Conservation (phyloP, 2,797 vertebrate species). For the Euphonia xanthogaster region DNA sequence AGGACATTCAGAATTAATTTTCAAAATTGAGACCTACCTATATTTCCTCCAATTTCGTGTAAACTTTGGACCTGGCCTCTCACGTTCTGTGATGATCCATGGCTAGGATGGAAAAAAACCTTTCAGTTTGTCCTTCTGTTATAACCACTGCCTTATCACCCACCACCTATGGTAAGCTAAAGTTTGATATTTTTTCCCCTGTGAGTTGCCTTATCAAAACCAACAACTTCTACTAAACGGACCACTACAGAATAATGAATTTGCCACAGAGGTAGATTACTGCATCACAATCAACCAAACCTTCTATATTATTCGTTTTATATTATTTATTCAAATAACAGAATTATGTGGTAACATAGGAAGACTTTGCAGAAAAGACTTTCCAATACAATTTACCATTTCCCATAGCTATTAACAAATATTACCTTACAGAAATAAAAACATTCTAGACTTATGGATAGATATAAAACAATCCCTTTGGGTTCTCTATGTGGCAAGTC, state of each 20-base stretch:
- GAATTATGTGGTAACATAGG: neutral
- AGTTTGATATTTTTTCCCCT: neutral
- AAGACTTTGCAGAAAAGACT: neutral
- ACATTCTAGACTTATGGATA: neutral
- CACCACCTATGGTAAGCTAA: neutral
- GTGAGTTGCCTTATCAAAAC: neutral
- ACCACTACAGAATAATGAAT: neutral
- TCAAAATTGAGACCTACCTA: constrained; percentile 79
- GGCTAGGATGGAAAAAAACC: constrained; percentile 52
- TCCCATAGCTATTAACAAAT: neutral
- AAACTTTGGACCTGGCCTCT: constrained; percentile 82
- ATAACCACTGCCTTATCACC: neutral
- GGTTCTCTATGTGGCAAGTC: neutral
- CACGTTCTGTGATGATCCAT: constrained; percentile 60
- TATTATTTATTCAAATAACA: neutral
- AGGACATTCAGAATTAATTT: neutral
- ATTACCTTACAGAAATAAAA: neutral
- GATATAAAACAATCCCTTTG: neutral
- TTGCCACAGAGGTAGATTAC: neutral
- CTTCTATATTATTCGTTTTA: neutral
- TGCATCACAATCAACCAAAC: neutral
- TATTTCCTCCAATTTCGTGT: constrained; percentile 96
- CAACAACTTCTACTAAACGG: neutral
- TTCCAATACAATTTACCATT: neutral
- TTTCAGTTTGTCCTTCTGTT: neutral